Base-by-base conservation (phyloP, 2,888 invertebrate species). In the Stenoptilia bipunctidactyla region DNA sequence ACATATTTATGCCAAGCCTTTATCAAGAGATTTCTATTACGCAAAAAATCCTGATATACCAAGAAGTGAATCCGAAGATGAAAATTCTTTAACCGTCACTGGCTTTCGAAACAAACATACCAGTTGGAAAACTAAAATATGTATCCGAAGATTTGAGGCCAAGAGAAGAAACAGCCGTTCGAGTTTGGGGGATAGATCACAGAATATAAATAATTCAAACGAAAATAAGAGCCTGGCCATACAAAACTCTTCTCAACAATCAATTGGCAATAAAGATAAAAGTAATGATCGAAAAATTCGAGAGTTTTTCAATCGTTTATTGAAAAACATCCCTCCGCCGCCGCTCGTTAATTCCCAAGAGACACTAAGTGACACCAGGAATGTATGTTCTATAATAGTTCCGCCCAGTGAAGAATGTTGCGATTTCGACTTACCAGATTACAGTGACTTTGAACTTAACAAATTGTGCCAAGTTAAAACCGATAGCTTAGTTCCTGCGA, bases 41-140 rank as follows among this genome's bases (percentile, higher is more conserved):
- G 57, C 74, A 0, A 77, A 67, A 46, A 63, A 62, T 45, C 80
- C 80, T 1, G 80, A 82, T 35, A 77, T 83, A 60, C 68, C 71
- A 1, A 61, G 80, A 56, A 82, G 83, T 47, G 80, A 80, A 54
- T 82, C 82, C 0, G 83, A 83, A 40, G 83, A 80, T 20, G 82
- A 82, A 46, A 71, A 60, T 41, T 66, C 77, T 1, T 45, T 79
- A 30, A 72, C 69, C 37, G 46, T 80, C 5, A 63, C 53, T 20
- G 80, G 77, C 25, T 82, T 82, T 51, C 55, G 52, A 50, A 58
- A 43, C 15, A 82, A 80, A 56, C 70, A 79, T 42, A 50, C 53
- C 33, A 65, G 76, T 45, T 77, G 82, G 77, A 71, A 69, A 53
- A 62, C 70, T 1, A 82, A 74, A 46, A 61, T 77, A 47, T 50